Evolutionary conservation across 1,140 invertebrate species (phyloP), one percentile per base, ranked within the genome.

Genomic region (Magallana angulata): DNA sequence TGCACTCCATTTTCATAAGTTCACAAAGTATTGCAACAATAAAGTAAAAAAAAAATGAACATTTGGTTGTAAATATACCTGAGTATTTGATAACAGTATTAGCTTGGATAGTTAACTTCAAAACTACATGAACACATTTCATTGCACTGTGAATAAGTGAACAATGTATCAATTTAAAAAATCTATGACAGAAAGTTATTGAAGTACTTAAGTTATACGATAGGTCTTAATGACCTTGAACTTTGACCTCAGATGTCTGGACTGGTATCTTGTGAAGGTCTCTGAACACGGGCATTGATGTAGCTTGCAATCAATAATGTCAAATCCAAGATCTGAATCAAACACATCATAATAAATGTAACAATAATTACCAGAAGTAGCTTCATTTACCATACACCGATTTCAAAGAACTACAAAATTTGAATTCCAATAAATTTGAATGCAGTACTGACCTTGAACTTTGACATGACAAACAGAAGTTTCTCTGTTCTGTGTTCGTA

Each of bases 251-350:
- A 90, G 12, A 88, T 57, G 18, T 90, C 89, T 18, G 86, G 85
- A 80, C 83, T 91, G 18, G 85, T 87, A 82, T 92, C 91, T 36
- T 90, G 90, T 11, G 92, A 92, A 12, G 91, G 90, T 16, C 90
- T 89, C 68, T 93, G 92, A n/a, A 91, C 89, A 64, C 91, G 89
- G 0, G 97, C 97, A 95, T 99, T 99, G 97, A 99, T 99, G 94
- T 99, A 99, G 95, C 99, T 98, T 16, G 98, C 98, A 93, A 99
- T 98, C 48, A 99, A 95, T 84, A 98, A 95, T 0, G 98, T 99
- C 89, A 98, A 96, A 95, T 99, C 98, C 85, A 97, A 94, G 94
- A 98, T 98, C 97, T 97, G 95, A 4, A 76, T 12, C 18, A 71
- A 71, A 71, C 8, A 48, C 36, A 48, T 48, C 36, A 48, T 48